Evolutionary conservation across 2,888 invertebrate genomes (phyloP).

Genomic region (Ellobium chinense): DNA sequence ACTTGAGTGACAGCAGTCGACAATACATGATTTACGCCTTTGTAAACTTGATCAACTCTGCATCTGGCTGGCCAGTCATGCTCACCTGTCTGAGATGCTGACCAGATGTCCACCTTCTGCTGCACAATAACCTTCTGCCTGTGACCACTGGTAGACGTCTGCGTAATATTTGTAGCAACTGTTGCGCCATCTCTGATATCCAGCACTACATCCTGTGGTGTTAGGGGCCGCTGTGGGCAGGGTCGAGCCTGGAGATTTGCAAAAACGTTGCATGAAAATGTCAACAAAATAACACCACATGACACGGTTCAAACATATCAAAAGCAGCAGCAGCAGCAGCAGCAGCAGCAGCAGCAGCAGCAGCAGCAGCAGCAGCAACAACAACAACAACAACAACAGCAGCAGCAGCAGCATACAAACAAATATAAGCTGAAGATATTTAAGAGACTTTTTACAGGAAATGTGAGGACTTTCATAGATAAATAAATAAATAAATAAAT

Average conservation of each 20-base stretch:
- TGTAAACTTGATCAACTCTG: too few relatives aligned
- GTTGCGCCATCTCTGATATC: conserved; percentile 59
- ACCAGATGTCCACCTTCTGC: conserved; percentile 48
- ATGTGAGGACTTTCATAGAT: too few relatives aligned
- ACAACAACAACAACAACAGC: conserved; percentile 17
- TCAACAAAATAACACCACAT: too few relatives aligned
- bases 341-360: conserved; percentile 31
- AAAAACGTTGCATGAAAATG: not conserved
- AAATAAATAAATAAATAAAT: too few relatives aligned
- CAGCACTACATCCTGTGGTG: conserved; percentile 56
- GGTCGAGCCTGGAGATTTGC: not conserved
- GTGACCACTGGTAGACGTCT: conserved; percentile 44
- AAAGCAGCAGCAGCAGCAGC: conserved; percentile 19
- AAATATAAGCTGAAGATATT: too few relatives aligned
- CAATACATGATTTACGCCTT: too few relatives aligned
- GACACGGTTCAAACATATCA: too few relatives aligned
- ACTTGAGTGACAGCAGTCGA: too few relatives aligned
- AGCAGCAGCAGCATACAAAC: conserved; percentile 26
- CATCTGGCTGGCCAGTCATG: too few relatives aligned
- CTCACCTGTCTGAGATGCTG: conserved; percentile 29
- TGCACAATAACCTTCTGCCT: conserved; percentile 44
- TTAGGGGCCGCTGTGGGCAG: conserved; percentile 18
- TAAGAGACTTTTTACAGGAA: too few relatives aligned
- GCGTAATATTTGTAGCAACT: conserved; percentile 56
- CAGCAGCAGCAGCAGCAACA: conserved; percentile 27